phyloP scores from a whole-genome alignment of 2,888 invertebrate genomes.

The Eumerus sabulonum region DNA sequence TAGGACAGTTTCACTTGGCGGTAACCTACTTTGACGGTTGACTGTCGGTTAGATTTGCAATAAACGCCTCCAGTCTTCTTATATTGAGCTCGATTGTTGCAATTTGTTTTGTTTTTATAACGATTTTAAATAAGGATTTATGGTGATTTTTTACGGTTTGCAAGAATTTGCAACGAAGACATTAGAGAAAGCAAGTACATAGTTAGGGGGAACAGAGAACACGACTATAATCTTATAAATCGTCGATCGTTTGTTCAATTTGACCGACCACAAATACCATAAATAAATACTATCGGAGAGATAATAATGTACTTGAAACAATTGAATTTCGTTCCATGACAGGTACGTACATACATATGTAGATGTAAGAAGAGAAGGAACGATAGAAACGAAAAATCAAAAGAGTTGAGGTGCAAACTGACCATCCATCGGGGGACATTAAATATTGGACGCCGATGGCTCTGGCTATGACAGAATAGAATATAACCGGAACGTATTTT shows the following conservation, averaged over 20 bases:
- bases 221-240: constrained; percentile 28
- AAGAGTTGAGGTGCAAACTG: constrained; percentile 50
- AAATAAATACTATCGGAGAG: constrained; percentile 12
- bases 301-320: constrained; percentile 27
- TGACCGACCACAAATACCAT: constrained; percentile 14
- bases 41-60: neutral
- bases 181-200: constrained; percentile 6
- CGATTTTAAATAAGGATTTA: too few species aligned
- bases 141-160: too few species aligned
- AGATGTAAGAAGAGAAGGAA: constrained; percentile 15
- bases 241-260: constrained; percentile 11
- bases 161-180: constrained; percentile 7
- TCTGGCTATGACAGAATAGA: constrained; percentile 40
- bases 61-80: too few species aligned
- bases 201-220: constrained; percentile 10
- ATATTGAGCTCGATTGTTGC: too few species aligned
- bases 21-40: constrained; percentile 27
- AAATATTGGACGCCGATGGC: constrained; percentile 5
- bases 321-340: neutral
- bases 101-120: too few species aligned
- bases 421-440: neutral
- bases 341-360: too few species aligned
- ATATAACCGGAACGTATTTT: constrained; percentile 61
- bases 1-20: constrained; percentile 21
- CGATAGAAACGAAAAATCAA: constrained; percentile 29